phyloP scores from a whole-genome alignment of 2,888 invertebrate species.

The Lasioglossum pauxillum region DNA sequence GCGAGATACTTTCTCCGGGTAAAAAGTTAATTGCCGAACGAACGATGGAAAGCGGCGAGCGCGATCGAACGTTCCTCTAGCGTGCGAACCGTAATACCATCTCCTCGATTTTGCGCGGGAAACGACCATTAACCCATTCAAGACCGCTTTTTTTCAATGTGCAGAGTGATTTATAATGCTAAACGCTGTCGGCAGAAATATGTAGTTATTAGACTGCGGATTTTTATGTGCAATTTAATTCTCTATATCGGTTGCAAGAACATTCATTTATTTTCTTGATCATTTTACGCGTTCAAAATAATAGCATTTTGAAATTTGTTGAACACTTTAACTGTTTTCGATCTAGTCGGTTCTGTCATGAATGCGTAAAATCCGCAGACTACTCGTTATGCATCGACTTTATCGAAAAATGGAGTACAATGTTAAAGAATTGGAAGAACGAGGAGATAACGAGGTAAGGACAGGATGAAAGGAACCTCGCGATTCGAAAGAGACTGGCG shows the following conservation, averaged over 20 bases:
- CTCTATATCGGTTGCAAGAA: neutral
- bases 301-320: neutral
- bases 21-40: slow-evolving; percentile 12
- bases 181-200: neutral
- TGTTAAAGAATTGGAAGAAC: neutral
- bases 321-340: neutral
- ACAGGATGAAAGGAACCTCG: neutral
- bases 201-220: neutral
- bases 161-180: neutral
- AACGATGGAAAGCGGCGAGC: slow-evolving; percentile 32
- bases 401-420: too few species aligned
- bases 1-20: slow-evolving; percentile 22
- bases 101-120: neutral
- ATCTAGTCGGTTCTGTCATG: neutral
- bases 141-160: neutral
- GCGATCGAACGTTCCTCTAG: slow-evolving; percentile 39
- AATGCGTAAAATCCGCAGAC: neutral
- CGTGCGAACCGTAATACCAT: slow-evolving; percentile 4
- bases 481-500: neutral
- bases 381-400: neutral
- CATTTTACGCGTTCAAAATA: neutral
- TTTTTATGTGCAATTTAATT: neutral
- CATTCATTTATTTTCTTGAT: neutral
- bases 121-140: neutral
- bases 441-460: neutral